These are phyloP conservation scores for Pseudopodoces humilis DNA, from an alignment of 2,113 vertebrate genomes.

Conservation along the genomic window DNA sequence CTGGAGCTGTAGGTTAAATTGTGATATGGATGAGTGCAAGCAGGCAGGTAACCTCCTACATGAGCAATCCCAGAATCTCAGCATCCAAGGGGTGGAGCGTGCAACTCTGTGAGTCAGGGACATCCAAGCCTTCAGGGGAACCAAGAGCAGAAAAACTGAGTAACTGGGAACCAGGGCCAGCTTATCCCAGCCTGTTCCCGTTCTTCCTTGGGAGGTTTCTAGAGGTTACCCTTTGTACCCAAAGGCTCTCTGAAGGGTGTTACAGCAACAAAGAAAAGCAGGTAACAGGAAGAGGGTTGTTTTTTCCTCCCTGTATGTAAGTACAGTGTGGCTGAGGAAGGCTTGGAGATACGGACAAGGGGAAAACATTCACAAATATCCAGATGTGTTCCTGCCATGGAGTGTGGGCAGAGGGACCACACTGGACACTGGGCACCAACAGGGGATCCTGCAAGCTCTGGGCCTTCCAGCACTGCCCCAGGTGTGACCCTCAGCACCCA, in stretches of 20 bases:
- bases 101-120: rapidly evolving
- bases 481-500: neutral
- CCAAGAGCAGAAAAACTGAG: neutral
- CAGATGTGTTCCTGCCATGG: rapidly evolving
- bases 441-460: neutral
- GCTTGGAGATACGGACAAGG: neutral
- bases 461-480: neutral
- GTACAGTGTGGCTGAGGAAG: neutral
- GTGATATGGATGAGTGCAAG: neutral
- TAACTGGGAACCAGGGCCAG: neutral
- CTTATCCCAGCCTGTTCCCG: neutral
- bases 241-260: neutral
- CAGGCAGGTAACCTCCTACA: neutral
- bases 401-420: neutral
- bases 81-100: neutral
- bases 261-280: neutral
- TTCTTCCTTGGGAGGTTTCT: neutral
- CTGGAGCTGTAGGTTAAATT: neutral
- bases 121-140: neutral
- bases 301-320: rapidly evolving
- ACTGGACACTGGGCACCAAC: neutral
- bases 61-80: neutral
- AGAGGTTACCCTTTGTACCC: neutral
- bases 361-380: neutral
- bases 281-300: neutral